Conservation (phyloP, 2,888 invertebrate species). For the Pandemis cinnamomeana region DNA sequence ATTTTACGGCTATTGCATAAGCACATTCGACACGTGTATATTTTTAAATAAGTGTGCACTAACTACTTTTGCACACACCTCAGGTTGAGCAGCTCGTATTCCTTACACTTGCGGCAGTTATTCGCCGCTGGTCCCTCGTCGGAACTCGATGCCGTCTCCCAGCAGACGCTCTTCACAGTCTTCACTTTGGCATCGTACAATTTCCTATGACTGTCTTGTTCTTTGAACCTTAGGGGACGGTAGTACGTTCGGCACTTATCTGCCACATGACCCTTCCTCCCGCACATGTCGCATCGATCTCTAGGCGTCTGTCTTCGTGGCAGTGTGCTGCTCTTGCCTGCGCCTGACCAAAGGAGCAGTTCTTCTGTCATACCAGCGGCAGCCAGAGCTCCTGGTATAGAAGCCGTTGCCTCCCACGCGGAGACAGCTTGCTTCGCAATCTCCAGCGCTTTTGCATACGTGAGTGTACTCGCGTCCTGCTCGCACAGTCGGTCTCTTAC, state of each 20-base stretch:
- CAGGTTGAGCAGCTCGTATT: conserved; percentile 17
- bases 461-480: conserved; percentile 10
- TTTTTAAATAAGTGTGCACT: too few relatives aligned
- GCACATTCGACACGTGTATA: too few relatives aligned
- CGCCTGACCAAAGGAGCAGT: not conserved
- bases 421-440: conserved; percentile 19
- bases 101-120: conserved; percentile 14
- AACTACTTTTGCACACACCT: not conserved
- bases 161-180: not conserved
- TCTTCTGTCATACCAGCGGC: not conserved
- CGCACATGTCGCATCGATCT: not conserved
- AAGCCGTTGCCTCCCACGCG: not conserved
- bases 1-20: too few relatives aligned
- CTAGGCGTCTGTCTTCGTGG: not conserved
- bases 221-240: not conserved
- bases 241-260: not conserved
- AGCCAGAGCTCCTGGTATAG: not conserved
- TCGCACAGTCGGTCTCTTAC: conserved; percentile 32
- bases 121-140: not conserved
- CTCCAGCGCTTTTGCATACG: conserved; percentile 35
- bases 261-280: not conserved
- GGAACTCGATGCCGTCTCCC: not conserved
- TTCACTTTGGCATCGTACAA: not conserved
- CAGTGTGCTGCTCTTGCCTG: too few relatives aligned
- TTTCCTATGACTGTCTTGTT: not conserved